Conservation (phyloP, 2,797 vertebrate genomes). For the Octomys mimax region DNA sequence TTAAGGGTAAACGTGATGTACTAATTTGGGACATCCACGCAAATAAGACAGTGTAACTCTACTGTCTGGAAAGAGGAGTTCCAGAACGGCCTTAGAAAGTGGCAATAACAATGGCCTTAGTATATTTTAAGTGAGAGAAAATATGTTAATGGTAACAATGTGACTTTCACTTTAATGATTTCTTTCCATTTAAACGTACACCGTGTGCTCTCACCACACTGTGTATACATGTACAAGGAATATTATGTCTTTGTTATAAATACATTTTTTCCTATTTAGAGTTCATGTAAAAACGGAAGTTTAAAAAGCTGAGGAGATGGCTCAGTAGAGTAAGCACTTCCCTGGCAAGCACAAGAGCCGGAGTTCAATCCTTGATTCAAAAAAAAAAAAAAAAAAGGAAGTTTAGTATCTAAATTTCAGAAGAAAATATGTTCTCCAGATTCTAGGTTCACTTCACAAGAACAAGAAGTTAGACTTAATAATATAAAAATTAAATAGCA, state of each 20-base stretch:
- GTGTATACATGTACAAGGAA: background rate
- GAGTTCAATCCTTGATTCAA: no score
- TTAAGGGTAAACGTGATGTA: no score
- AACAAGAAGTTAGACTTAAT: slow-evolving; percentile 35
- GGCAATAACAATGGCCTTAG: background rate
- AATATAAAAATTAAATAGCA: background rate
- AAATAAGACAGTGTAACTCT: background rate
- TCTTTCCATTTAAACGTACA: background rate
- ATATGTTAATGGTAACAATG: background rate
- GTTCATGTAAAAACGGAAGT: background rate
- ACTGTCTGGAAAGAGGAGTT: background rate
- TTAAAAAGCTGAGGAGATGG: no score
- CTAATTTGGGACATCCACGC: background rate
- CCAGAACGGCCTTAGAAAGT: background rate
- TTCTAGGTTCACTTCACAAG: background rate
- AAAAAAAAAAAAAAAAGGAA: background rate
- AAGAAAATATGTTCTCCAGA: background rate
- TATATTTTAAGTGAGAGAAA: background rate
- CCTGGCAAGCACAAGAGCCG: no score
- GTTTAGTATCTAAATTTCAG: background rate
- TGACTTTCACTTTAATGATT: background rate
- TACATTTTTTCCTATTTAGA: slow-evolving; percentile 24
- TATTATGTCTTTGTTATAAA: background rate
- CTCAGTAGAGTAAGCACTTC: no score
- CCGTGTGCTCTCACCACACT: background rate